Conservation (phyloP, 2,113 vertebrate genomes). For the Neolamprologus hecqui region DNA sequence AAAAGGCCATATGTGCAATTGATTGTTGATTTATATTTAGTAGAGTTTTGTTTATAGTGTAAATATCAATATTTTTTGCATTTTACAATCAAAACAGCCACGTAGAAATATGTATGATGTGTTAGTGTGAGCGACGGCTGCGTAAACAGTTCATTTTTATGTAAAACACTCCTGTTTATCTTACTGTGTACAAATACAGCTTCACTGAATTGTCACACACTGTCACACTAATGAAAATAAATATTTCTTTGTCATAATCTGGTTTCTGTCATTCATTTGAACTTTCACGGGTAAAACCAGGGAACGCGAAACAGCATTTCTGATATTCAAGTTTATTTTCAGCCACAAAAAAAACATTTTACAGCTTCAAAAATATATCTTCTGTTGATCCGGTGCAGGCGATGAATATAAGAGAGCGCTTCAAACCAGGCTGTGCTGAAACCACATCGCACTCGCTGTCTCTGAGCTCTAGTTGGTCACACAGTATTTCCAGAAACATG, state of each 20-base stretch:
- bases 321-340: slow-evolving; percentile 56
- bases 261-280: neutral
- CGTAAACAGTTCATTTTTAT: slow-evolving; percentile 21
- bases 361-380: slow-evolving; percentile 65
- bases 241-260: neutral
- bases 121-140: neutral
- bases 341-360: slow-evolving; percentile 28
- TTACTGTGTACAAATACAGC: neutral
- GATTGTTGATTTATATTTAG: slow-evolving; percentile 15
- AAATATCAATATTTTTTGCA: slow-evolving; percentile 56
- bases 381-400: slow-evolving; percentile 5
- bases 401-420: neutral
- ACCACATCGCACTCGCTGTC: neutral
- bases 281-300: neutral
- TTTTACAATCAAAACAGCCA: slow-evolving; percentile 18
- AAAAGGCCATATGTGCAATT: slow-evolving; percentile 57
- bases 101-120: neutral
- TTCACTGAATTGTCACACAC: neutral
- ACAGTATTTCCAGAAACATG: slow-evolving; percentile 84
- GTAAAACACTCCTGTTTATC: neutral
- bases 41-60: slow-evolving; percentile 66
- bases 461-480: slow-evolving; percentile 67
- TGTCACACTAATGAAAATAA: slow-evolving; percentile 12
- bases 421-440: neutral
- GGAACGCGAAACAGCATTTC: neutral